Evolutionary conservation across 1,140 invertebrate genomes (phyloP), one percentile per base, ranked within the genome.

Genomic region (Lethocerus indicus): DNA sequence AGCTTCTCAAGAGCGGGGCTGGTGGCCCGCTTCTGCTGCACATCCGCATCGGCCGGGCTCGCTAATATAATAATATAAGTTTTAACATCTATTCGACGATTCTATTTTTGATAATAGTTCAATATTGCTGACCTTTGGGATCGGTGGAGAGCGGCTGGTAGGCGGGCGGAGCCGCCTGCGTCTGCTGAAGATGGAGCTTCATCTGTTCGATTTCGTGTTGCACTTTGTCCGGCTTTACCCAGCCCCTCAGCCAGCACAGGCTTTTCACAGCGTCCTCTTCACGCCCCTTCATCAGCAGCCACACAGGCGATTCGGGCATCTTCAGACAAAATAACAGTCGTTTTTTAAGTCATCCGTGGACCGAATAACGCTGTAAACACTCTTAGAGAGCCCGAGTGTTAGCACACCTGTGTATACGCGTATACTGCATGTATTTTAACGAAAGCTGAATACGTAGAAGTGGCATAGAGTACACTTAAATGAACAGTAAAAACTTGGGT

Each of bases 231-330:
- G 64, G 61, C 0, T 61, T 61, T 5, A 57, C 56, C 71, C 71
- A 74, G 0, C 71, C 72, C 3, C 72, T 62, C 0, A 73, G 60
- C 62, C 67, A 70, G 35, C 66, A 65, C 0, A 74, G 54, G 0
- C 70, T 63, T 45, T 64, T 63, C 21, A 67, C 51, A 0, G 72
- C 70, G 18, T 73, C 69, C 18, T 67, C 63, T 26, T 64, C 62
- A 39, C 64, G 58, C 9, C 69, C 67, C 57, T 68, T 66, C 9
- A 66, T 64, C 35, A 75, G 55, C 3, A 76, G 60, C 76, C 77
- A 81, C 6, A 77, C 63, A 25, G 80, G 79, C 2, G 76, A 76
- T 63, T 81, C 79, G 5, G 79, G 78, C 3, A 79, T 62, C 71
- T 72, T 45, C 41, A 51, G 42, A 28, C 5, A 16, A 35, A 47